A percentile compares a stretch with the other conserved stretches of the same genome.
Conservation (phyloP, 2,888 invertebrate genomes). For the Drosophila ochracea region DNA sequence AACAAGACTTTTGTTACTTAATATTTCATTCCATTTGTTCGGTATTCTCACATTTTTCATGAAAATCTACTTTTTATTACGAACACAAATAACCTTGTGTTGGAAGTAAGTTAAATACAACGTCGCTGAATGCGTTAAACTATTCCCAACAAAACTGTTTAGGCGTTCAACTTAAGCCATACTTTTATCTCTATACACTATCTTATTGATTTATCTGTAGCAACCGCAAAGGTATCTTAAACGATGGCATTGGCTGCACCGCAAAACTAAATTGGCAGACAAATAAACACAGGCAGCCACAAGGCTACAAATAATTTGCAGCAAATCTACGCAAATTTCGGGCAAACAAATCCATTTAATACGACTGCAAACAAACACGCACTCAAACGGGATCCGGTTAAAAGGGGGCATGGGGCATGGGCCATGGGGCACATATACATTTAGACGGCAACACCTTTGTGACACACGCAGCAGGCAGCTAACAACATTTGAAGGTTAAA, state of each 20-base stretch:
- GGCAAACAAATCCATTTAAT: slow-evolving; percentile 70
- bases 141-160: not conserved
- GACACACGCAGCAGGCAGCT: slow-evolving; percentile 59
- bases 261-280: slow-evolving; percentile 47
- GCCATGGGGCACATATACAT: slow-evolving; percentile 21
- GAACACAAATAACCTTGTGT: not conserved
- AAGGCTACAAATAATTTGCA: slow-evolving; percentile 60
- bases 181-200: not conserved
- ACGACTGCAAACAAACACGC: slow-evolving; percentile 45
- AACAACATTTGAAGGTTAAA: slow-evolving; percentile 75
- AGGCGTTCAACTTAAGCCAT: not conserved
- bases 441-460: slow-evolving; percentile 58
- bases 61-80: not conserved
- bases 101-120: not conserved
- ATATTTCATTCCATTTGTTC: not conserved
- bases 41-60: not conserved
- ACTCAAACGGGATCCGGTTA: slow-evolving; percentile 11
- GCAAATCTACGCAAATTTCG: slow-evolving; percentile 77
- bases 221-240: slow-evolving; percentile 40
- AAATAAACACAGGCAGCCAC: slow-evolving; percentile 56
- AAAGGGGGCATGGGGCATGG: not conserved
- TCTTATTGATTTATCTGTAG: slow-evolving; percentile 42
- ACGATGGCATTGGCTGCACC: slow-evolving; percentile 31
- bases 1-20: not conserved
- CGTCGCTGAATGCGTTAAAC: not conserved